Conservation (phyloP, 2,888 invertebrate genomes). For the Holacanthella duospinosa region DNA sequence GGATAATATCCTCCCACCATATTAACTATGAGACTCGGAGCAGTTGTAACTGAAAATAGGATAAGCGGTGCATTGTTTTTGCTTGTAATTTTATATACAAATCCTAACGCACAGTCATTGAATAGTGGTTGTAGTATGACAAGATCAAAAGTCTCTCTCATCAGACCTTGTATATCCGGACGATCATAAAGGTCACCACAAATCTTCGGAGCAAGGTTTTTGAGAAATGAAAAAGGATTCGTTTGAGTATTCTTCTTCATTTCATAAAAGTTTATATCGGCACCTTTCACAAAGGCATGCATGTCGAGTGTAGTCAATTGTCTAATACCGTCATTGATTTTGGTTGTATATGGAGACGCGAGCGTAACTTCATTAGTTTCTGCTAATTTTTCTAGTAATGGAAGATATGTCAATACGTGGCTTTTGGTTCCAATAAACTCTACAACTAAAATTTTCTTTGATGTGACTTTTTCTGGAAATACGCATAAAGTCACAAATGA, state of each 20-base stretch:
- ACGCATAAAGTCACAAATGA: too few species aligned
- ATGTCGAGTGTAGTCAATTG: not conserved
- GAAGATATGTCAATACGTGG: not conserved
- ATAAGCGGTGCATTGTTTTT: conserved; percentile 3
- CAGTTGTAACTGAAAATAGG: not conserved
- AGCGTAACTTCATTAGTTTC: not conserved
- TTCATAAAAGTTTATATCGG: not conserved
- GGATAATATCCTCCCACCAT: not conserved
- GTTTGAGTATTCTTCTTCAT: not conserved
- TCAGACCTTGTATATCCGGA: not conserved
- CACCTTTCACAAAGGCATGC: not conserved
- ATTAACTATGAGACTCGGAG: not conserved
- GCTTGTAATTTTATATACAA: not conserved
- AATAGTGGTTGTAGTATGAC: not conserved
- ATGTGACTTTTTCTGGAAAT: too few species aligned
- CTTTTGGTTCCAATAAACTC: not conserved
- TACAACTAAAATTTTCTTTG: not conserved
- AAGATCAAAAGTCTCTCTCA: not conserved
- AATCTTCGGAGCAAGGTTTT: not conserved
- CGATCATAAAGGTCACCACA: not conserved
- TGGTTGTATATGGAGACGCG: not conserved
- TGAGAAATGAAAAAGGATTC: not conserved
- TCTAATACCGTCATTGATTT: not conserved
- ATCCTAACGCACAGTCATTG: conserved; percentile 4
- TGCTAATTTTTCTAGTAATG: not conserved